Percentiles rank a stretch among this genome's conserved stretches.
These are phyloP conservation scores for Archilochus colubris DNA, from an alignment of 2,113 vertebrate species.

Conservation along the genomic window DNA sequence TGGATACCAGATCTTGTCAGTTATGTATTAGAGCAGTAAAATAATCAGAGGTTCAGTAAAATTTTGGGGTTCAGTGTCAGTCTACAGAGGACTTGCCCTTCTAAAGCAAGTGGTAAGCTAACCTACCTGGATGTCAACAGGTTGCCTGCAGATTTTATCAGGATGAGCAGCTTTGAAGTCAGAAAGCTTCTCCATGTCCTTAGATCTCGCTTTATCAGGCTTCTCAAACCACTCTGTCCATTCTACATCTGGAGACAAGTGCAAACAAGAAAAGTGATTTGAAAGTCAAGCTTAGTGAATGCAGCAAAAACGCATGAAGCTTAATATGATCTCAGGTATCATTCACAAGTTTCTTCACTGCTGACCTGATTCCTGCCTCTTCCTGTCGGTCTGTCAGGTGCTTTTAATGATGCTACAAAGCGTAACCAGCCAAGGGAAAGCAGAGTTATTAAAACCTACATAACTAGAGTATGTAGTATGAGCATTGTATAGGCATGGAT, in stretches of 20 bases:
- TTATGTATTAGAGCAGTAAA: background rate
- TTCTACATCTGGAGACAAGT: constrained; percentile 84
- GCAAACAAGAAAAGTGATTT: background rate
- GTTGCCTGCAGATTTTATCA: constrained; percentile 87
- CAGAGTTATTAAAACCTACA: background rate
- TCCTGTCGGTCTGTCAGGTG: background rate
- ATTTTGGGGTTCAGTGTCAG: background rate
- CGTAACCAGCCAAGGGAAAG: background rate
- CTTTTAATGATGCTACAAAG: constrained; percentile 14
- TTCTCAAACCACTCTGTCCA: constrained; percentile 95
- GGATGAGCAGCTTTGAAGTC: constrained; percentile 85
- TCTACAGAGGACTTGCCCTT: background rate
- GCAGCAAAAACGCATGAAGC: background rate
- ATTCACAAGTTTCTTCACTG: constrained; percentile 17
- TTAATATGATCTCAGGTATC: background rate
- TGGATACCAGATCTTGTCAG: background rate
- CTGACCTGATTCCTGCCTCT: constrained; percentile 19
- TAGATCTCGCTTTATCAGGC: constrained; percentile 81
- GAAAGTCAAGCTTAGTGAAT: background rate
- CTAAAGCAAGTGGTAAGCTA: background rate
- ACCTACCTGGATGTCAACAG: constrained; percentile 91
- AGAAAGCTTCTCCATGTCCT: constrained; percentile 90
- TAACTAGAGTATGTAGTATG: background rate
- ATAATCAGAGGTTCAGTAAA: background rate
- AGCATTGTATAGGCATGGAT: background rate